A percentile compares a stretch with the other conserved stretches of the same genome.
These are phyloP conservation scores for Odobenus rosmarus DNA, from an alignment of 2,113 vertebrate genomes.

Conservation along the genomic window DNA sequence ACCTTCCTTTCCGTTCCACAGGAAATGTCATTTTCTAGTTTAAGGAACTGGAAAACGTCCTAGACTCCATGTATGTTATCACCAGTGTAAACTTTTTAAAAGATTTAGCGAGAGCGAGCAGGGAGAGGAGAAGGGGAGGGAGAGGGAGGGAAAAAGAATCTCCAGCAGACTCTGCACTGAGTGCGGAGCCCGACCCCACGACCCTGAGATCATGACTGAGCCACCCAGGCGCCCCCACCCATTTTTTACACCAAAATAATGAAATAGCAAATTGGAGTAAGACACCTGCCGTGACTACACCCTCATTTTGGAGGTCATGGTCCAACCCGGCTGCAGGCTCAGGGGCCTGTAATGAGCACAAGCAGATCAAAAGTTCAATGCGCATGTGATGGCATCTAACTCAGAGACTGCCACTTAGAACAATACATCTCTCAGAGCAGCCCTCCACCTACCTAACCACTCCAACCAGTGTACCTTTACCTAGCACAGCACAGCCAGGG, in stretches of 20 bases:
- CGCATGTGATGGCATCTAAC: rapidly evolving
- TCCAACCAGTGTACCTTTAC: neutral
- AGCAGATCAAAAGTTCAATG: neutral
- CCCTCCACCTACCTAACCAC: neutral
- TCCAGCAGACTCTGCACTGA: neutral
- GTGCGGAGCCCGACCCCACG: neutral
- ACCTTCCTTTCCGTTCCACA: neutral
- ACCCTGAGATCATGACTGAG: neutral
- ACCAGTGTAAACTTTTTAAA: neutral
- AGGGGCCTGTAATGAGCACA: rapidly evolving
- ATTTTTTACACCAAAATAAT: neutral
- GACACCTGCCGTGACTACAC: neutral
- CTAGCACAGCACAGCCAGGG: neutral
- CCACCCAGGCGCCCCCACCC: neutral
- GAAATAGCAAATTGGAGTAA: neutral
- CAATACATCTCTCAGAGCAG: neutral
- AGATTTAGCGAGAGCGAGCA: neutral
- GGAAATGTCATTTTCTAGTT: neutral
- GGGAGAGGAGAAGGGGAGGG: neutral
- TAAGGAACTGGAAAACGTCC: neutral
- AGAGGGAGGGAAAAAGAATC: neutral
- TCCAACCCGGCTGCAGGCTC: neutral
- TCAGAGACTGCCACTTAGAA: neutral
- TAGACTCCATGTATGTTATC: neutral
- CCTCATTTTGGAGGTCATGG: neutral